Evolutionary conservation across 1,140 invertebrate genomes (phyloP), one percentile per base, ranked within the genome.

Genomic region (Pseudoatta argentina): DNA sequence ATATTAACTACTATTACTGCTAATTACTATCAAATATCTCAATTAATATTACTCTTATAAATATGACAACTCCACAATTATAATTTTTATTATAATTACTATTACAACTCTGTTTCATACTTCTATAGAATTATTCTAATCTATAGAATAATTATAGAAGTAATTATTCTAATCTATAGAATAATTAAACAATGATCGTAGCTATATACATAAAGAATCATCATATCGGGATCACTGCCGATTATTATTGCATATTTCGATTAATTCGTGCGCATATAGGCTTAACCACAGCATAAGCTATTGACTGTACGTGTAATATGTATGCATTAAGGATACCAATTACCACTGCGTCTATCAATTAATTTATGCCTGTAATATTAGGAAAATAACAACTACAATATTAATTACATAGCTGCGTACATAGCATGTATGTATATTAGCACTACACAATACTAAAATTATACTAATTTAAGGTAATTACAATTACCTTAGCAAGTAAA

Each of bases 191-290:
- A 34, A 18, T 51, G 7, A 69, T 51, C 21, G 21, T 51, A 44
- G 2, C 39, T 69, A 48, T 69, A 24, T 44, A 44, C 10, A 48
- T 24, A 27, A 0, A 51, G 39, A 69, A 24, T 44, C 39, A 44
- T 44, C 39, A 44, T 48, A 51, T 51, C 10, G 14, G 2, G 21
- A 51, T 48, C n/a, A 24, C 4, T 69, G 12, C 1, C 66, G 24
- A 69, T 69, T 69, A 69, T 16, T 44, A 24, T 12, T 7, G 21
- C 16, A 14, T 27, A 69, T 27, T 69, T 48, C 14, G 21, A 51
- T 69, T 69, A 69, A 69, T 69, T 48, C 21, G 8, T 48, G 34
- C n/a, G n/a, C 55, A 57, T 57, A 21, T 57, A 57, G n/a, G n/a
- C 7, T 10, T 57, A 57, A 57, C 55, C n/a, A 10, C 55, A 57